Base-by-base conservation (phyloP, 92 coral and sea anemone species). In the Scolanthus callimorphus region DNA sequence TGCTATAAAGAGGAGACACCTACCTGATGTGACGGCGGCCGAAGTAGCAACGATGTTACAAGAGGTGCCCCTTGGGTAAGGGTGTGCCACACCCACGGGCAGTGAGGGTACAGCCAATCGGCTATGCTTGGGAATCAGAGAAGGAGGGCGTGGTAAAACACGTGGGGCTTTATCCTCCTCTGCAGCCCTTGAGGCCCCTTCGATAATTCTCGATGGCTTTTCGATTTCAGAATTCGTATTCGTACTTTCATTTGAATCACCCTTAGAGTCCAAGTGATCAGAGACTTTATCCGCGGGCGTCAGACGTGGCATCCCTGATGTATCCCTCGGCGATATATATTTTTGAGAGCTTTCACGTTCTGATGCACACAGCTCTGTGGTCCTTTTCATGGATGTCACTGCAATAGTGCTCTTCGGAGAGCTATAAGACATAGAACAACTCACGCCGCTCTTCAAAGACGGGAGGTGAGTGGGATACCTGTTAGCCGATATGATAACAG, bases 21-120 rank as follows among this genome's bases (percentile, higher is more conserved):
- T 63, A 82, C 89, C 83, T 82, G 89, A 57, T 59, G 85, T 71
- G 17, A 52, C 68, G 27, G 75, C 65, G 37, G 78, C 44, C 29
- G 55, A 29, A 15, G 79, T 28, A 0, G 69, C 55, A 17, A 73
- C 29, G 13, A 56, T 67, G 46, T 62, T 62, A 19, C 59, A 57
- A 27, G 68, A 78, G 27, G 80, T 39, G 2, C 62, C 74, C 26
- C 80, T 73, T 49, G 63, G 83, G 65, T 88, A 88, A 0, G 96
- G 96, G 48, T 79, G 96, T 2, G 96, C 96, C 62, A 88, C 96
- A 19, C 96, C 96, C 31, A 88, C 79, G 15, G 96, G 96, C 27
- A 87, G 85, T 13, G 85, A 73, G 0, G 95, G 95, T 10, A 69
- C 49, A 1, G 82, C 51, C 39, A 76, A 65, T 48, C 80, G 71